Base-by-base conservation (phyloP, 2,113 vertebrate genomes). In the Aptenodytes forsteri region DNA sequence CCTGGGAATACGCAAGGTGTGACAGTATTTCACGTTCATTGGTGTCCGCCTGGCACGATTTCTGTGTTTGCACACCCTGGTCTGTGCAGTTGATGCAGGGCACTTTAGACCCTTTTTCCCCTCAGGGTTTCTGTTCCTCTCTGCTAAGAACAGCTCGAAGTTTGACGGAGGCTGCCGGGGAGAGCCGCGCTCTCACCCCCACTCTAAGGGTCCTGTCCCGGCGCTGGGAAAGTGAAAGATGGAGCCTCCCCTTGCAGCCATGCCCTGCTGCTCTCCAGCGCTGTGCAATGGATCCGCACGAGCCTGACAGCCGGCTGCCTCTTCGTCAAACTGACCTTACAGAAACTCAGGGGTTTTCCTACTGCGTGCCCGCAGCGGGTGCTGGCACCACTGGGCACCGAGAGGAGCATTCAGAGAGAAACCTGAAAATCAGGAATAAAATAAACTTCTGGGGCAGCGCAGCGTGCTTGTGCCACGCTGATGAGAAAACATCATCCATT, bases 171-270 rank as follows among this genome's bases (percentile, higher is more conserved):
- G 59, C 54, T 76, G 62, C 79, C 0, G 5, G 34, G 54, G 50
- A 49, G 11, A n/a, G 67, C 49, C 1, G 2, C 1, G 10, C 69
- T 15, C 46, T 40, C 7, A 3, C 3, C 21, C 38, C n/a, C 0
- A 5, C n/a, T 55, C 30, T 17, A 7, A 25, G 18, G 15, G 22
- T 56, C 26, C 42, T 20, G 56, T 65, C 49, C 32, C 1, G 1
- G 64, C 0, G 2, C 15, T 20, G 69, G 76, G n/a, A 17, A 14
- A 18, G 58, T 12, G 34, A 11, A 11, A 46, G 67, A 20, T 5
- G 42, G 67, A 56, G 32, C 27, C 6, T 34, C 9, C 12, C 36
- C 15, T 7, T 18, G 23, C 42, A 56, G 30, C 47, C 9, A 1
- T 4, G 49, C 4, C 2, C 42, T 29, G 17, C 52, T 25, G n/a